Conservation (phyloP, 2,888 invertebrate species). For the Dione juno region DNA sequence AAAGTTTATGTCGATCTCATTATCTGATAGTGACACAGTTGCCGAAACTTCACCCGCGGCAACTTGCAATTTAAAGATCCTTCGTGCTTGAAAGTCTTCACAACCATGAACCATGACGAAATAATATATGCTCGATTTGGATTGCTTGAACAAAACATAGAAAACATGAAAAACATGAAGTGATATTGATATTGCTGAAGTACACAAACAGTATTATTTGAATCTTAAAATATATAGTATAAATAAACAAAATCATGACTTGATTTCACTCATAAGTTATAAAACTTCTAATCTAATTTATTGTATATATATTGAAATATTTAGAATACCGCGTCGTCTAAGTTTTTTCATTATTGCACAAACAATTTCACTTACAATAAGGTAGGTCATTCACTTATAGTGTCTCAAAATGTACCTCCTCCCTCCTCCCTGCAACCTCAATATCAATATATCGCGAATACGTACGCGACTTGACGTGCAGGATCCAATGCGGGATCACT, state of each 20-base stretch:
- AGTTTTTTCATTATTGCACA: neutral
- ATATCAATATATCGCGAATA: slow-evolving; percentile 42
- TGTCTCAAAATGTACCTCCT: slow-evolving; percentile 20
- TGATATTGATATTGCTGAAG: neutral
- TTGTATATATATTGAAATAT: neutral
- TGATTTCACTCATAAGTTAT: too few relatives aligned
- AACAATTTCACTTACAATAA: slow-evolving; percentile 3
- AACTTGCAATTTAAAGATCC: slow-evolving; percentile 62
- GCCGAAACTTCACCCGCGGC: slow-evolving; percentile 72
- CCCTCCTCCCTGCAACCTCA: slow-evolving; percentile 25
- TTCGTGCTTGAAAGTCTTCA: slow-evolving; percentile 73
- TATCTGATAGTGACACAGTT: slow-evolving; percentile 74
- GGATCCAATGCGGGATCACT: slow-evolving; percentile 42
- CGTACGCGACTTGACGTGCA: slow-evolving; percentile 33
- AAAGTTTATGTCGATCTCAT: slow-evolving; percentile 40
- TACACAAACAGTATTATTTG: neutral
- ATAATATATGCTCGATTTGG: slow-evolving; percentile 28
- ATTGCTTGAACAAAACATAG: neutral
- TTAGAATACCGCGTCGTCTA: neutral
- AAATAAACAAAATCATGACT: too few relatives aligned
- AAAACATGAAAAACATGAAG: neutral
- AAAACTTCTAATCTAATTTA: neutral
- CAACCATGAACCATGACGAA: slow-evolving; percentile 34
- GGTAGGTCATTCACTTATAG: neutral
- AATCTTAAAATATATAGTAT: too few relatives aligned